Conservation (phyloP, 2,888 invertebrate species). For the Mermis nigrescens region DNA sequence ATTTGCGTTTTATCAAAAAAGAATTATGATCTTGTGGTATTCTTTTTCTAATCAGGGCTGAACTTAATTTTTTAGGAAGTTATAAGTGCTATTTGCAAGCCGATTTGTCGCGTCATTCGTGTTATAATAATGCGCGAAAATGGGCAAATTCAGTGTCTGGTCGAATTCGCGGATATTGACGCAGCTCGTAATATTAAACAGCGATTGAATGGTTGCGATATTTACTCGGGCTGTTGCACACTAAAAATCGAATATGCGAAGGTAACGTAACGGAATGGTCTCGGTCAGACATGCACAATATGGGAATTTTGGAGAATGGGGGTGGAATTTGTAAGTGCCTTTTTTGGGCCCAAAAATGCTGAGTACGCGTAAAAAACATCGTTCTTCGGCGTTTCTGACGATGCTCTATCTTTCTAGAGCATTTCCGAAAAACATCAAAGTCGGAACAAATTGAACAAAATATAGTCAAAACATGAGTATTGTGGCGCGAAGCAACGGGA, state of each 20-base stretch:
- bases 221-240: constrained; percentile 95
- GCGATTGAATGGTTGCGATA: constrained; percentile 82
- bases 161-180: constrained; percentile 44
- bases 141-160: constrained; percentile 10
- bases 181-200: constrained; percentile 80
- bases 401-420: too few species aligned
- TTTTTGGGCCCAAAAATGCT: too few species aligned
- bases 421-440: too few species aligned
- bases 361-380: too few species aligned
- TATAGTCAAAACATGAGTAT: too few species aligned
- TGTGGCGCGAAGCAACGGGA: too few species aligned
- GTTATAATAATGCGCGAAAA: constrained; percentile 51
- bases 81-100: constrained; percentile 80
- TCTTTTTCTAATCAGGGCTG: background rate
- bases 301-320: too few species aligned
- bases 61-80: constrained; percentile 69
- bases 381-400: too few species aligned
- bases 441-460: too few species aligned
- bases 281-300: too few species aligned
- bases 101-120: constrained; percentile 78
- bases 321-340: too few species aligned
- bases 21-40: background rate
- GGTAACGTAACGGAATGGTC: constrained; percentile 48
- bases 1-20: background rate
- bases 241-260: constrained; percentile 94